Evolutionary conservation across 2,888 invertebrate genomes (phyloP), one percentile per base, ranked within the genome.

Genomic region (Crematogaster levior): DNA sequence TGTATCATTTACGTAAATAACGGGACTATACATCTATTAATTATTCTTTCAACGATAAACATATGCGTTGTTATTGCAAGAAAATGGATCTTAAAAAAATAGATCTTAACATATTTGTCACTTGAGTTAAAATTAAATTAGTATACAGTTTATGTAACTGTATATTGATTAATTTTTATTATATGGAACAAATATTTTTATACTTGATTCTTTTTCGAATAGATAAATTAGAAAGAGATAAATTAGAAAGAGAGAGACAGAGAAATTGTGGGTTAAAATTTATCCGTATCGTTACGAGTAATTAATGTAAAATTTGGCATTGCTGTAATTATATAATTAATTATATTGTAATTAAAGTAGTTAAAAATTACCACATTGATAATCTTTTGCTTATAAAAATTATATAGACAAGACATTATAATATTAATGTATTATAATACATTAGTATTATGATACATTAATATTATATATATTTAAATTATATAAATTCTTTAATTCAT

Each of bases 1-100:
- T 53, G 30, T 30, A 40, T 77, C 21, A 40, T 40, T 75, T 40
- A 37, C 43, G 24, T 53, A 75, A 83, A 80, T 21, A 70, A 72
- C 43, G 51, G 40, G 40, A 51, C 79, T 5, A 68, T 60, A 72
- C 65, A 48, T 85, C 43, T 84, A 46, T 53, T n/a, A 34, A 87
- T 87, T 74, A 60, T n/a, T 27, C 24, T 58, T 79, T 58, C 21
- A 74, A 21, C 53, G 56, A 73, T 43, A 81, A 70, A 51, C 24
- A 60, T 34, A 40, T 24, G 21, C 18, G 37, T 56, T 63, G 48
- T 85, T 79, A 72, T 70, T 18, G 6, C 4, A 10, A 70, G n/a
- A 56, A 58, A 34, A 10, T 34, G 61, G 72, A 48, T 27, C 21
- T 63, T 40, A 60, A 53, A n/a, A n/a, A n/a, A n/a, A n/a, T n/a